These are phyloP conservation scores for Acanthochromis polyacanthus DNA, from an alignment of 2,113 vertebrate species.

Conservation along the genomic window DNA sequence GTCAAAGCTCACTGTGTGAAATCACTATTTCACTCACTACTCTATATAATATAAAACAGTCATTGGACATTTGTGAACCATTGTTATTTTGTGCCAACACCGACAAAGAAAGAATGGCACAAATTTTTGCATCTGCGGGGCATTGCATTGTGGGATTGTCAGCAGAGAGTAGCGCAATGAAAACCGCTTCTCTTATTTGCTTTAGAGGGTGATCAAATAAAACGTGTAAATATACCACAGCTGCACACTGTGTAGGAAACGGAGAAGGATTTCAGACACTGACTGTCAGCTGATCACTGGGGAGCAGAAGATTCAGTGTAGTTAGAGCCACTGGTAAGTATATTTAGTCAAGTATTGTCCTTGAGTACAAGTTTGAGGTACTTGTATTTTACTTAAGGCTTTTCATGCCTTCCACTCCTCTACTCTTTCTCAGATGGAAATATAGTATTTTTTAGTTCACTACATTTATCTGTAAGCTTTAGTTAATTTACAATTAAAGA, in stretches of 20 bases:
- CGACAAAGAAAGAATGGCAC: neutral
- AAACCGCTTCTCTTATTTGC: neutral
- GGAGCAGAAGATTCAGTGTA: neutral
- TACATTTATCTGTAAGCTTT: no score
- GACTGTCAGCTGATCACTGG: neutral
- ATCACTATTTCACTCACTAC: no score
- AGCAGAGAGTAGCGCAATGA: neutral
- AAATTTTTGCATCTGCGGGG: neutral
- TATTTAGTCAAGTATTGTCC: no score
- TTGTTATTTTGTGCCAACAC: neutral
- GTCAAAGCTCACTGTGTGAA: no score
- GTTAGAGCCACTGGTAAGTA: no score
- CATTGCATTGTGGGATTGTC: neutral
- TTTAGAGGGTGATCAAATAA: neutral
- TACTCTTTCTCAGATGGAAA: no score
- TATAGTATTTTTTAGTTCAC: no score
- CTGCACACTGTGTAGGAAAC: neutral
- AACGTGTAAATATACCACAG: neutral
- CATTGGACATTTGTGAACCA: neutral
- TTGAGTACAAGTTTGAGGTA: no score
- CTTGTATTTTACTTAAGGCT: no score
- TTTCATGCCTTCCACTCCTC: no score
- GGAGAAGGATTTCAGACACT: neutral
- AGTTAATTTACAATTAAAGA: no score
- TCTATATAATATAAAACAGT: no score